Evolutionary conservation across 2,797 vertebrate genomes (phyloP).

Genomic region (Chaetodon trifasciatus): DNA sequence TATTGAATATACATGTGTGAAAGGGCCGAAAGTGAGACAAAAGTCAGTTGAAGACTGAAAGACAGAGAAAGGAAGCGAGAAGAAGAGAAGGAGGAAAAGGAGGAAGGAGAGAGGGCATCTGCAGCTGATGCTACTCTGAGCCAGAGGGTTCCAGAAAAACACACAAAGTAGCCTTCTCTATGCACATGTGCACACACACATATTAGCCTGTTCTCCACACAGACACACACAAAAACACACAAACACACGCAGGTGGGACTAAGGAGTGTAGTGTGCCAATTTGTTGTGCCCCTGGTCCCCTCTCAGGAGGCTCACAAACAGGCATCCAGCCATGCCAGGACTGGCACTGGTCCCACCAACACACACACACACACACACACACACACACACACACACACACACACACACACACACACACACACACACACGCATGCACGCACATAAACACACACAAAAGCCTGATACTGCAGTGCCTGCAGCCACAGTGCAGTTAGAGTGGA

Average conservation of each 20-base stretch:
- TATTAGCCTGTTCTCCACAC: constrained; percentile 54
- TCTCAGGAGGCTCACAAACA: constrained; percentile 76
- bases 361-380: constrained; percentile 51
- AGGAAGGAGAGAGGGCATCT: constrained; percentile 53
- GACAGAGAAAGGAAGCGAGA: constrained; percentile 31
- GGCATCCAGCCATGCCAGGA: constrained; percentile 79
- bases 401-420: not conserved
- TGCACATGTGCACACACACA: constrained; percentile 29
- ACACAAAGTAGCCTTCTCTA: constrained; percentile 56
- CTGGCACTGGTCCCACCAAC: constrained; percentile 78
- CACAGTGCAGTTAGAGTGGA: constrained; percentile 45
- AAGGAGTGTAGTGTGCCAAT: constrained; percentile 79
- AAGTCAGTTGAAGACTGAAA: constrained; percentile 31
- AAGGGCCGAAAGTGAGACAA: constrained; percentile 28
- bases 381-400: constrained; percentile 39
- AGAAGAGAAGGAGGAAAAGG: constrained; percentile 5
- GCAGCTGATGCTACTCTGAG: constrained; percentile 74
- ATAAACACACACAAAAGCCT: not conserved
- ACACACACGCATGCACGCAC: too few relatives aligned
- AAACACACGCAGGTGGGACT: constrained; percentile 80
- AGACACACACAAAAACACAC: constrained; percentile 61
- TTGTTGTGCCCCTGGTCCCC: constrained; percentile 81
- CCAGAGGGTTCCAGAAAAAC: constrained; percentile 68
- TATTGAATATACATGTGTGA: constrained; percentile 23
- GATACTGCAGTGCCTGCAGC: constrained; percentile 66